Base-by-base conservation (phyloP, 2,888 invertebrate genomes). In the Megaustenia siamemsis region DNA sequence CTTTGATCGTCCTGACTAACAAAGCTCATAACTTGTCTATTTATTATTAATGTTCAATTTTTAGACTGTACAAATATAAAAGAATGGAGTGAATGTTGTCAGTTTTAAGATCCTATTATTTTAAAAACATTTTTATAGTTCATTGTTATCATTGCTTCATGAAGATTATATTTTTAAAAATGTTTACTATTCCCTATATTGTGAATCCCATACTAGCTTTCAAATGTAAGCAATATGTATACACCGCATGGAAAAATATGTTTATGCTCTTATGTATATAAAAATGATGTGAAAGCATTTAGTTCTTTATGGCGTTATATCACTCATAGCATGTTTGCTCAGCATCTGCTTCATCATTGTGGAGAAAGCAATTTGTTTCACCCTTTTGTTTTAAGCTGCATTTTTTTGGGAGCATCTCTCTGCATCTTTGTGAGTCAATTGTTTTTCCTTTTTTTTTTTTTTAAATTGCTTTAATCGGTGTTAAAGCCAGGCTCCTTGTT, bases 391-490 rank as follows among this genome's bases (percentile, higher is more conserved):
- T 38, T 24, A 69, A 38, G 69, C 69, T 28, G 71, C 71, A 73
- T 73, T 45, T 43, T 73, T 45, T 56, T 18, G 35, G 76, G 4
- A 15, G 18, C 76, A 76, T 76, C 56, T 69, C 56, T 38, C 10
- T 35, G 5, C 40, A 40, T 76, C 15, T 40, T 15, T 43, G 43
- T 78, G 63, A 28, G 56, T 35, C 78, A 40, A 49, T 28, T 78
- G 5, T 40, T 68, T 40, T 40, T 10, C 49, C 49, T 75, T 68
- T 28, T 78, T 6, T 40, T 68, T 40, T 40, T 10, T 75, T 75
- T 75, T 49, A 21, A n/a, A 68, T 71, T 81, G 81, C 81, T 81
- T 81, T 71, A 43, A 60, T 45, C 71, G 35, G 69, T 81, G 81
- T 71, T 71, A 56, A 71, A 81, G 81, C 40, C 53, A 71, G 69